Evolutionary conservation across 2,888 invertebrate species (phyloP), one percentile per base, ranked within the genome.

Genomic region (Pristionchus japonicus): DNA sequence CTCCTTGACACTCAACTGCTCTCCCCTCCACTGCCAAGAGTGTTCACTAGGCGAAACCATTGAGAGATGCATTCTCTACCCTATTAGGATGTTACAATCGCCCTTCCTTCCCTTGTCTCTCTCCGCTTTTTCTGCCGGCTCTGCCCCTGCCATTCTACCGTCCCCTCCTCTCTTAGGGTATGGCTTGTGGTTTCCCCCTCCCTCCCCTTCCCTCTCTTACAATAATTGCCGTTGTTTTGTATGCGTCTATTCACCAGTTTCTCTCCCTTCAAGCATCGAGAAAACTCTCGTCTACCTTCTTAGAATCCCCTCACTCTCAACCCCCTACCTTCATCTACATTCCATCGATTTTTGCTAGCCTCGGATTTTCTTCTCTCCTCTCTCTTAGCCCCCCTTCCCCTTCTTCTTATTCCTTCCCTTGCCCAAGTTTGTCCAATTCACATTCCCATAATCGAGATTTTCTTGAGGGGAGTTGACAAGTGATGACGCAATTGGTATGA

Each of bases 71-170:
- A 47, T 47, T 27, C 40, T 15, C 70, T 37, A n/a, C 70, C 70
- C 13, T n/a, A 77, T 77, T 77, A 77, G 77, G 77, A 77, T 77
- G 77, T 77, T 77, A 77, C 77, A 77, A 77, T 77, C 77, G 47
- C 27, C 37, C 11, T 11, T 37, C 37, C 34, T 17, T 43, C 77
- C 57, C 43, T 77, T 77, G 77, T 77, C 27, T 77, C n/a, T n/a
- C 77, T 52, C 31, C 43, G 9, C 34, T 43, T 52, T 70, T 70
- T 70, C 70, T 70, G 37, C 31, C 49, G 47, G 49, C 80, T 80
- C 43, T 83, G 27, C n/a, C 37, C 20, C 2, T n/a, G 20, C 52
- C 13, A 15, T 52, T 80, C 47, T 83, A 49, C 34, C 52, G 9
- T 83, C 49, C 34, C n/a, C 43, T 23, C 27, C 43, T 77, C 43